phyloP scores from a whole-genome alignment of 2,113 vertebrate species.

The Suncus etruscus region DNA sequence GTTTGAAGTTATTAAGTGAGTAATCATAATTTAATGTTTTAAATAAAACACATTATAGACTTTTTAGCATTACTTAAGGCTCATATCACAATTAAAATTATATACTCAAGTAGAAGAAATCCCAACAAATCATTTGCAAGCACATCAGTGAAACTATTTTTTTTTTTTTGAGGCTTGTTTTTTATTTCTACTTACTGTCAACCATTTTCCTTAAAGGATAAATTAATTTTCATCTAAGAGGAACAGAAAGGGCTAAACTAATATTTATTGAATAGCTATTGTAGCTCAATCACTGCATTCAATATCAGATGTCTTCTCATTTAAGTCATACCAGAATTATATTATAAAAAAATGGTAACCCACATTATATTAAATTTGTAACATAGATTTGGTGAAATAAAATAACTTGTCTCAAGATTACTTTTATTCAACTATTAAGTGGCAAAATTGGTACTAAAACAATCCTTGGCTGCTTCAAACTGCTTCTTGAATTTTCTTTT shows the following conservation, averaged over 20 bases:
- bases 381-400: background rate
- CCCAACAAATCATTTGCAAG: slow-evolving; percentile 19
- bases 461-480: background rate
- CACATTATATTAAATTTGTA: background rate
- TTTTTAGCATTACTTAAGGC: slow-evolving; percentile 46
- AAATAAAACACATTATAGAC: slow-evolving; percentile 76
- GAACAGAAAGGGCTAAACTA: slow-evolving; percentile 28
- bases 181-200: too few relatives aligned
- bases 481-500: background rate
- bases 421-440: slow-evolving; percentile 20
- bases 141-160: slow-evolving; percentile 31
- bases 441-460: background rate
- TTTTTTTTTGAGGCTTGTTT: slow-evolving; percentile 32
- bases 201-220: background rate
- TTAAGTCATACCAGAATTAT: background rate
- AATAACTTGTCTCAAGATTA: slow-evolving; percentile 8
- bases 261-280: slow-evolving; percentile 46
- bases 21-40: slow-evolving; percentile 81
- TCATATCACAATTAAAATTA: slow-evolving; percentile 64
- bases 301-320: background rate
- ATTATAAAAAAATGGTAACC: background rate
- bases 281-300: background rate
- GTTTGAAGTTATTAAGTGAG: slow-evolving; percentile 79
- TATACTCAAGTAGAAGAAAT: slow-evolving; percentile 56
- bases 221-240: slow-evolving; percentile 54